phyloP scores from a whole-genome alignment of 2,797 vertebrate species.

The Pangasius macronema region DNA sequence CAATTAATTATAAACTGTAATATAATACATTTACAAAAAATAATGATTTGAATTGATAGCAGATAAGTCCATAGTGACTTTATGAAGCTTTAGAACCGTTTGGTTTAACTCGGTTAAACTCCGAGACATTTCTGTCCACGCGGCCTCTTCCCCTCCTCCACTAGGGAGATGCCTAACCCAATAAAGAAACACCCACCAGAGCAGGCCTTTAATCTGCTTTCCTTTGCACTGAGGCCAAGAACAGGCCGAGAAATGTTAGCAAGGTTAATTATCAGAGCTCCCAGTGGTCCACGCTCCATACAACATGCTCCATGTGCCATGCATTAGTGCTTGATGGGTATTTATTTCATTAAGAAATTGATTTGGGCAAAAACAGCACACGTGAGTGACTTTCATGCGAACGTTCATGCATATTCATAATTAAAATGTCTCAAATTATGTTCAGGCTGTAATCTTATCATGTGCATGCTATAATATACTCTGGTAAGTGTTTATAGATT shows the following conservation, averaged over 20 bases:
- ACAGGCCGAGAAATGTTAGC: conserved; percentile 41
- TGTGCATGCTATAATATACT: neutral
- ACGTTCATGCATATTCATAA: neutral
- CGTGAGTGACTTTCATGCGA: neutral
- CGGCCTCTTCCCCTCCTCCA: conserved; percentile 41
- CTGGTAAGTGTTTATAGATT: neutral
- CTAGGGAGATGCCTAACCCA: conserved; percentile 27
- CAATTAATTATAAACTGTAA: neutral
- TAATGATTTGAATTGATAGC: neutral
- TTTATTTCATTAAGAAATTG: neutral
- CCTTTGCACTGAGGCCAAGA: conserved; percentile 44
- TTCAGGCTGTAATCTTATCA: neutral
- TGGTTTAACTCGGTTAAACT: neutral
- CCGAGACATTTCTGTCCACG: conserved; percentile 25
- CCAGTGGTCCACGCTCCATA: conserved; percentile 20
- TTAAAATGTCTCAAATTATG: neutral
- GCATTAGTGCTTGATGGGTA: conserved; percentile 12
- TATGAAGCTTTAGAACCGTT: neutral
- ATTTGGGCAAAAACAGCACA: neutral
- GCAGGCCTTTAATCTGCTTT: conserved; percentile 63
- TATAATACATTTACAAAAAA: neutral
- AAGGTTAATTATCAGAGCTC: conserved; percentile 31
- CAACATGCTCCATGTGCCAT: neutral
- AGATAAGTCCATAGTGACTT: neutral
- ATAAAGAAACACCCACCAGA: conserved; percentile 49